Percentiles rank a stretch among this genome's conserved stretches.
Evolutionary conservation across 2,888 invertebrate genomes (phyloP).

Genomic region (Dendrolimus pini): DNA sequence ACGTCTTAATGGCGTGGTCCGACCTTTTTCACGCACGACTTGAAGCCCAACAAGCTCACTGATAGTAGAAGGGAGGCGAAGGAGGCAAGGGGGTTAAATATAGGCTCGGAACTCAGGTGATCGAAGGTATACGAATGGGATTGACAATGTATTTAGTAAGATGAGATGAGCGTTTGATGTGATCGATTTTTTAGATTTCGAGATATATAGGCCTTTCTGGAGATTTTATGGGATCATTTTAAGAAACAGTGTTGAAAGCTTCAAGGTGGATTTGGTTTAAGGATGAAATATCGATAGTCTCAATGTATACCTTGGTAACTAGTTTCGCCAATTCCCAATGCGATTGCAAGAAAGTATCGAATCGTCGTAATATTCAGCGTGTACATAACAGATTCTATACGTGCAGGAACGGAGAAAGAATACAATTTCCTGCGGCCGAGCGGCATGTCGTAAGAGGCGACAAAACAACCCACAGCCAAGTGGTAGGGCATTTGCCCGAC

Average conservation of each 20-base stretch:
- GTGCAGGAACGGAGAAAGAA: no score
- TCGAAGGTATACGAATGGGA: constrained; percentile 4
- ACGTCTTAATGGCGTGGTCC: neutral
- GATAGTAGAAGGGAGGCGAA: constrained; percentile 14
- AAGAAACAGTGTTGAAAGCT: neutral
- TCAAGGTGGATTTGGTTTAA: neutral
- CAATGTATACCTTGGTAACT: neutral
- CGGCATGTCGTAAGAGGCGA: no score
- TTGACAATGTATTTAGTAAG: neutral
- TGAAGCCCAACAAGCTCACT: constrained; percentile 15
- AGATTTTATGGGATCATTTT: neutral
- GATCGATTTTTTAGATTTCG: neutral
- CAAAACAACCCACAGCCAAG: no score
- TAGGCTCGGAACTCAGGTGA: constrained; percentile 18
- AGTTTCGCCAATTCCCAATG: no score
- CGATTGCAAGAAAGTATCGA: no score
- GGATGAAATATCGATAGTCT: neutral
- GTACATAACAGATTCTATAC: no score
- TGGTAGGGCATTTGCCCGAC: no score
- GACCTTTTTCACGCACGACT: constrained; percentile 20
- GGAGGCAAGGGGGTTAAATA: constrained; percentile 13
- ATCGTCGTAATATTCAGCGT: no score
- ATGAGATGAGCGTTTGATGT: neutral
- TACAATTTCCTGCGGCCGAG: no score
- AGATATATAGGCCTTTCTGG: neutral